Evolutionary conservation across 2,113 vertebrate genomes (phyloP), one percentile per base, ranked within the genome.

Genomic region (Hymenochirus boettgeri): DNA sequence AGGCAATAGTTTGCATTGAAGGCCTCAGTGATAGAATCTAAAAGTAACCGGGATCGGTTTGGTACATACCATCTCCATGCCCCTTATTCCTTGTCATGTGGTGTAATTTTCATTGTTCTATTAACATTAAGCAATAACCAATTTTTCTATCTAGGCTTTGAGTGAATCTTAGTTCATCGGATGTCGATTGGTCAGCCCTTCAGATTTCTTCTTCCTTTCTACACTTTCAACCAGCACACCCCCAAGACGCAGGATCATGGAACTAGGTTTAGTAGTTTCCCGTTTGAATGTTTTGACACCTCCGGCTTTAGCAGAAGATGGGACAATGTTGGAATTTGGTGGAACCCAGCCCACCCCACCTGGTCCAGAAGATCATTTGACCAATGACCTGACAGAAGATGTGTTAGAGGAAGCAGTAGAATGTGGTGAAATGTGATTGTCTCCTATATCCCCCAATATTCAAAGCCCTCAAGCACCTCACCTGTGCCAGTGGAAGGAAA

Each of bases 291-390:
- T 85, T 69, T 88, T 98, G 0, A 93, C 93, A 11, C 84, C 94
- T 0, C 87, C 89, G 15, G 85, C 90, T 0, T 82, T 97, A 70
- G 96, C 96, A 0, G 95, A 94, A 88, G 88, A 5, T 99, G 96
- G 95, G 95, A 99, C 82, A 97, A 97, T 0, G 95, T 99, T 2
- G 95, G 96, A 2, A 75, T 99, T 77, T 98, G 79, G 89, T 98
- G 13, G 93, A 97, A 74, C 96, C 95, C 0, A 91, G 90, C 42
- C 88, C 88, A 46, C 78, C 86, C 1, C 91, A 89, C n/a, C 69
- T 73, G 0, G 76, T 98, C 17, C 79, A 72, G 55, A 91, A 83
- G 2, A 80, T 97, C 67, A 77, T 99, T 61, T 98, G 2, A 94
- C 95, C 54, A 97, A 91, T 9, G 95, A 99, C 65, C 84, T 99